Conservation (phyloP, 2,888 invertebrate species). For the Eupithecia insigniata region DNA sequence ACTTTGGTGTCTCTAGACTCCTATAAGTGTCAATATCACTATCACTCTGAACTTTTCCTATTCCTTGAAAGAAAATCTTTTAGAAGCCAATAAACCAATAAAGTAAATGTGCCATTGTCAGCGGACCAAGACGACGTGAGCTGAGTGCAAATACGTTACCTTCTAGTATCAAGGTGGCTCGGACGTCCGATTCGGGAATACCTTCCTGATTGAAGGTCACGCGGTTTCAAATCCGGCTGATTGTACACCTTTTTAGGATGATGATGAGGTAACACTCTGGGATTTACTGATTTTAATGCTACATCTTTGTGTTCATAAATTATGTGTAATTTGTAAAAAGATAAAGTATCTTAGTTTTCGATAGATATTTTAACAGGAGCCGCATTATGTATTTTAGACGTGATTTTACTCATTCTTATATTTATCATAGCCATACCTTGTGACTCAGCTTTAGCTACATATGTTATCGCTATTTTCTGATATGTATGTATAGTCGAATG, state of each 20-base stretch:
- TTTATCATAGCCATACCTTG: neutral
- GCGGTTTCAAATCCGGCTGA: conserved; percentile 17
- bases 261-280: neutral
- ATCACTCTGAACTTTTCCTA: conserved; percentile 4
- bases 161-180: conserved; percentile 58
- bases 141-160: conserved; percentile 55
- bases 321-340: neutral
- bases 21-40: neutral
- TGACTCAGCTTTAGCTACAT: neutral
- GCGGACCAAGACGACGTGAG: conserved; percentile 59
- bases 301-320: neutral
- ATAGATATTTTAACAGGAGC: neutral
- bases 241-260: neutral
- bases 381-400: neutral
- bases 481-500: neutral
- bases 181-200: conserved; percentile 35
- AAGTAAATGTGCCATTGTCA: conserved; percentile 64
- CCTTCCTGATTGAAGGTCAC: conserved; percentile 22
- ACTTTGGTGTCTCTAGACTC: neutral
- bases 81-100: conserved; percentile 38
- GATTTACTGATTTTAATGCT: neutral
- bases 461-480: too few relatives aligned
- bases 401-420: neutral
- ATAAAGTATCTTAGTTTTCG: neutral
- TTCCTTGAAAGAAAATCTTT: conserved; percentile 27